Conservation (phyloP, 2,113 vertebrate species). For the Salvelinus namaycush region DNA sequence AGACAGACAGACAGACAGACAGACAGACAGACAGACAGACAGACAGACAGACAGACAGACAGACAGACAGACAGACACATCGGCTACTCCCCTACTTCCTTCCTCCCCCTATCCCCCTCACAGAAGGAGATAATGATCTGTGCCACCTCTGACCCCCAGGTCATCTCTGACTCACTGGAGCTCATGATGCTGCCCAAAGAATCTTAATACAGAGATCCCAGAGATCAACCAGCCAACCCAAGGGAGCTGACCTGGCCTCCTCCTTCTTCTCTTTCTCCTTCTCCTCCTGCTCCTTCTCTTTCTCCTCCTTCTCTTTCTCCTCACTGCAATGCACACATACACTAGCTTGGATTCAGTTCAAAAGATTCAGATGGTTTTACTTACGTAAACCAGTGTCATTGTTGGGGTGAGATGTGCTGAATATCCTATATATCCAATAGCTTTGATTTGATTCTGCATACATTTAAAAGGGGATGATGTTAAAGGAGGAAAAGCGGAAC, state of each 20-base stretch:
- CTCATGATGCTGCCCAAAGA: conserved; percentile 32
- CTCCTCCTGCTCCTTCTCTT: background rate
- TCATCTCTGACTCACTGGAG: conserved; percentile 41
- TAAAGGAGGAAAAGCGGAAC: background rate
- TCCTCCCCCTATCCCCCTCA: conserved; percentile 18
- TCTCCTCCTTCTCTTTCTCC: background rate
- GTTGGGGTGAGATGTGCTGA: background rate
- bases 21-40: background rate
- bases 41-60: background rate
- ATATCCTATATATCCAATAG: no score
- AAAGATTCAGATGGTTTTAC: background rate
- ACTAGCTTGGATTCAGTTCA: background rate
- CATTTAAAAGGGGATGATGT: conserved; percentile 4
- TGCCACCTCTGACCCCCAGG: conserved; percentile 25
- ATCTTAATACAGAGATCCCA: conserved; percentile 39
- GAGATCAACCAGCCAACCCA: conserved; percentile 17
- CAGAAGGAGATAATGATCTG: conserved; percentile 54
- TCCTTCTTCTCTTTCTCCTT: background rate
- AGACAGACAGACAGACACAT: background rate
- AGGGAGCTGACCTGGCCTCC: conserved; percentile 1
- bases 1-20: background rate
- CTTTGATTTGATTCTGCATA: background rate
- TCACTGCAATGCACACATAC: conserved; percentile 4
- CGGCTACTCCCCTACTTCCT: background rate
- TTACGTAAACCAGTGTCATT: conserved; percentile 3